Percentiles rank a stretch among this genome's conserved stretches.
Conservation (phyloP, 2,888 invertebrate genomes). For the Andrena trimmerana region DNA sequence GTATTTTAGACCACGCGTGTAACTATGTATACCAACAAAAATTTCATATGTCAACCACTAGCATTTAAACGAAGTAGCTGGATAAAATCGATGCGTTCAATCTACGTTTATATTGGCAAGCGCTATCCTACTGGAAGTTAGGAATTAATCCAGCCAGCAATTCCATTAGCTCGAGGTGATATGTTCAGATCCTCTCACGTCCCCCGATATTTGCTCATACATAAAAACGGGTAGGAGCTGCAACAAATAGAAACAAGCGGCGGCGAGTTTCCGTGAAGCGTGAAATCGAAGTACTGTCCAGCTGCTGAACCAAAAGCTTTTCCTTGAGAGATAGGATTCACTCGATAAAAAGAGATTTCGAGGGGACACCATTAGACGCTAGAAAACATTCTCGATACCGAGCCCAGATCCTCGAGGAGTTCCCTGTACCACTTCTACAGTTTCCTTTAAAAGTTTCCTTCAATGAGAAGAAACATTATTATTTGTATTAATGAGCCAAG, state of each 20-base stretch:
- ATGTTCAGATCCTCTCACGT: slow-evolving; percentile 30
- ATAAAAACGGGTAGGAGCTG: slow-evolving; percentile 44
- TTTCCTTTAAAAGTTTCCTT: neutral
- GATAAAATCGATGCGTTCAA: slow-evolving; percentile 14
- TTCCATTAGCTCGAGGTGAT: slow-evolving; percentile 48
- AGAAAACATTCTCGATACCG: neutral
- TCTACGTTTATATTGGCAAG: neutral
- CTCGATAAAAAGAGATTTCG: slow-evolving; percentile 21
- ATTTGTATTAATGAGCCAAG: slow-evolving; percentile 18
- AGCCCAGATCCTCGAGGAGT: neutral
- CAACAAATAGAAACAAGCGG: slow-evolving; percentile 54
- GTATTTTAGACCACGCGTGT: neutral
- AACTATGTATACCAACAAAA: neutral
- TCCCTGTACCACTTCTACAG: too few species aligned
- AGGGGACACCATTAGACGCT: neutral
- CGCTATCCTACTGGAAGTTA: slow-evolving; percentile 11
- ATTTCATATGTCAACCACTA: neutral
- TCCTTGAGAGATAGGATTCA: slow-evolving; percentile 46
- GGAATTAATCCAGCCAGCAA: slow-evolving; percentile 49
- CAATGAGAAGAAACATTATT: neutral
- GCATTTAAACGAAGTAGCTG: neutral
- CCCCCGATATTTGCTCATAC: slow-evolving; percentile 56
- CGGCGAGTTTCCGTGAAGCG: slow-evolving; percentile 49
- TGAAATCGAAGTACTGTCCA: slow-evolving; percentile 67
- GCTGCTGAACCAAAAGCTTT: slow-evolving; percentile 40